Conservation (phyloP, 2,797 vertebrate genomes). For the Urosaurus nigricauda region DNA sequence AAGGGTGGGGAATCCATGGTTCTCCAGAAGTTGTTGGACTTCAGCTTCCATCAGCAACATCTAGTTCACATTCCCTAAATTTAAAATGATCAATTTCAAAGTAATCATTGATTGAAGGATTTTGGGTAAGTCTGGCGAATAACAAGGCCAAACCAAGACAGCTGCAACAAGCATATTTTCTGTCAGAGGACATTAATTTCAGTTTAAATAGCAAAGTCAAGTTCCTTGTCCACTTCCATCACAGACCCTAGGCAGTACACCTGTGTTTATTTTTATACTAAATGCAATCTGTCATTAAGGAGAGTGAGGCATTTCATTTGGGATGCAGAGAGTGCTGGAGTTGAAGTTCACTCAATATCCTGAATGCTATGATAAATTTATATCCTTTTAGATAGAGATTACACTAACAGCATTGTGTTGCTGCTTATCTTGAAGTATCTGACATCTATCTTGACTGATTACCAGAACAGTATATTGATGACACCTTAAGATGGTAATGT, state of each 20-base stretch:
- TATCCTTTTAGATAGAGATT: conserved; percentile 41
- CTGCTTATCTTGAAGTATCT: conserved; percentile 46
- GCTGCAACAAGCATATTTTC: conserved; percentile 2
- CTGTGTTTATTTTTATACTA: conserved; percentile 31
- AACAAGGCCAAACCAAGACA: conserved; percentile 26
- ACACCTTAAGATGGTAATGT: conserved; percentile 33
- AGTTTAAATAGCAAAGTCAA: conserved; percentile 33
- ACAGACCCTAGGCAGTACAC: not conserved
- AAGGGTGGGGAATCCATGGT: not conserved
- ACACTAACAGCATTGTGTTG: conserved; percentile 40
- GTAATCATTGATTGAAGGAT: not conserved
- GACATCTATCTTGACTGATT: conserved; percentile 45
- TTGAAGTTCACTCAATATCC: conserved; percentile 32
- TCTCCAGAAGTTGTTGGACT: not conserved
- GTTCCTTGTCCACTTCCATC: conserved; percentile 18
- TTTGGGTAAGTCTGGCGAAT: conserved; percentile 10
- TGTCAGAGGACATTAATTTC: conserved; percentile 35
- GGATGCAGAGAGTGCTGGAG: conserved; percentile 13
- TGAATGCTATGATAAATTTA: conserved; percentile 46
- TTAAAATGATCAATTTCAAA: not conserved
- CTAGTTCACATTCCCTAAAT: not conserved
- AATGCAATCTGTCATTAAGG: not conserved
- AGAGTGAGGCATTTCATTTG: conserved; percentile 46
- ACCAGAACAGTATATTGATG: conserved; percentile 28
- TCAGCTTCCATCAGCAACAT: not conserved